Conservation (phyloP, 2,888 invertebrate species). For the Nephrotoma guestfalica region DNA sequence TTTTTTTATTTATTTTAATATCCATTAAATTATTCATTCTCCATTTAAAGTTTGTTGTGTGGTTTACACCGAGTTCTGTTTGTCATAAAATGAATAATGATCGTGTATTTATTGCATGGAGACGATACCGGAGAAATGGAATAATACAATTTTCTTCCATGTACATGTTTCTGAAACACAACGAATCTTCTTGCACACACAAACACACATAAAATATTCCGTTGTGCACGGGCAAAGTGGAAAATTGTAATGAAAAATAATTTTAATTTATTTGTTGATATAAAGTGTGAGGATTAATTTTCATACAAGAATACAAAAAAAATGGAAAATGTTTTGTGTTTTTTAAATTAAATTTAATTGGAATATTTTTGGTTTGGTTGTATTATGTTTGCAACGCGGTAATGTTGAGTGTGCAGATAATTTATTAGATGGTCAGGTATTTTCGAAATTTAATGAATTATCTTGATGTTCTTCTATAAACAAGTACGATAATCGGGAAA, state of each 20-base stretch:
- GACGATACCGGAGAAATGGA: background rate
- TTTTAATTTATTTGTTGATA: background rate
- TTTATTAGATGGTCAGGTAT: background rate
- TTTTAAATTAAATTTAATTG: background rate
- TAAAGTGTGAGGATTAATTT: background rate
- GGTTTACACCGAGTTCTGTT: background rate
- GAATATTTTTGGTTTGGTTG: background rate
- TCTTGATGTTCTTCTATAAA: too few species aligned
- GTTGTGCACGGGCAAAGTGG: background rate
- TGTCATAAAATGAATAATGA: background rate
- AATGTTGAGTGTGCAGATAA: background rate
- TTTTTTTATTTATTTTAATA: background rate
- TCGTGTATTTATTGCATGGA: background rate
- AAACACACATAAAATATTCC: background rate
- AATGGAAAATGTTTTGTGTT: background rate
- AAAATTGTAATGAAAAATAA: background rate
- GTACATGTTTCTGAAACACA: background rate
- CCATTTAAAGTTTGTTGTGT: background rate
- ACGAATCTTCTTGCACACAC: background rate
- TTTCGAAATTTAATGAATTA: background rate
- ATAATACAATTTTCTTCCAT: background rate
- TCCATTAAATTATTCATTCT: background rate
- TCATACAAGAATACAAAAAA: background rate
- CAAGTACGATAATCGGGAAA: too few species aligned
- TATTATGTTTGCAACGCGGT: background rate